A percentile compares a stretch with the other conserved stretches of the same genome.
phyloP scores from a whole-genome alignment of 2,888 invertebrate genomes.

The Sylvicola fuscatus region DNA sequence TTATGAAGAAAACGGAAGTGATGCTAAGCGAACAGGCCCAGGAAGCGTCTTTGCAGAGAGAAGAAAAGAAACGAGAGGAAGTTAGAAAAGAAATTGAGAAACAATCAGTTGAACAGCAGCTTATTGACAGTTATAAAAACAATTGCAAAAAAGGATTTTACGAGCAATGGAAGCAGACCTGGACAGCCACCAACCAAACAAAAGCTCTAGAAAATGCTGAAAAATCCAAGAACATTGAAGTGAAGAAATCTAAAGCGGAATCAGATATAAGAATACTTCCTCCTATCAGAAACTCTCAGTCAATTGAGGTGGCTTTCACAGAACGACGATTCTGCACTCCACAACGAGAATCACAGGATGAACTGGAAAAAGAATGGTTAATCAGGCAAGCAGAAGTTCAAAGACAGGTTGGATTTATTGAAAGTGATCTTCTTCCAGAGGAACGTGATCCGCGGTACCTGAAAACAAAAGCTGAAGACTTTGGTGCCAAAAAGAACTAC shows the following conservation, averaged over 20 bases:
- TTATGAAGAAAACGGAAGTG: slow-evolving; percentile 33
- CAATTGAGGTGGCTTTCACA: slow-evolving; percentile 48
- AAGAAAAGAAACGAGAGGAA: slow-evolving; percentile 32
- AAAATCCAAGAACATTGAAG: slow-evolving; percentile 7
- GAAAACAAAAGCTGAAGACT: slow-evolving; percentile 59
- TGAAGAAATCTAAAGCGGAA: slow-evolving; percentile 10
- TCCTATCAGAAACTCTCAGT: slow-evolving; percentile 32
- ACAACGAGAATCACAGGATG: slow-evolving; percentile 45
- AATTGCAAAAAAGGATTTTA: slow-evolving; percentile 34
- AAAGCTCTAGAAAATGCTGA: slow-evolving; percentile 7
- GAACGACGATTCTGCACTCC: slow-evolving; percentile 64
- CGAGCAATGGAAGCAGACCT: no score
- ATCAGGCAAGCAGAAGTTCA: slow-evolving; percentile 55
- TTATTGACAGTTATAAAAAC: slow-evolving; percentile 30
- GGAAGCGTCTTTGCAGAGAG: slow-evolving; percentile 30
- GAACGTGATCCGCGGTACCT: slow-evolving; percentile 70
- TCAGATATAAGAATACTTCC: slow-evolving; percentile 12
- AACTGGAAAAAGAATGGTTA: slow-evolving; percentile 62
- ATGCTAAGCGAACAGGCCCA: slow-evolving; percentile 30
- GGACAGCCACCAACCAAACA: no score
- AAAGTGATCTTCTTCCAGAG: slow-evolving; percentile 52
- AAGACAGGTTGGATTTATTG: slow-evolving; percentile 42
- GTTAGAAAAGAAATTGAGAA: slow-evolving; percentile 30
- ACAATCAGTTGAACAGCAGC: slow-evolving; percentile 29
- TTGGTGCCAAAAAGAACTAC: slow-evolving; percentile 52